phyloP scores from a whole-genome alignment of 2,797 vertebrate species.

The Sebastes goodei region DNA sequence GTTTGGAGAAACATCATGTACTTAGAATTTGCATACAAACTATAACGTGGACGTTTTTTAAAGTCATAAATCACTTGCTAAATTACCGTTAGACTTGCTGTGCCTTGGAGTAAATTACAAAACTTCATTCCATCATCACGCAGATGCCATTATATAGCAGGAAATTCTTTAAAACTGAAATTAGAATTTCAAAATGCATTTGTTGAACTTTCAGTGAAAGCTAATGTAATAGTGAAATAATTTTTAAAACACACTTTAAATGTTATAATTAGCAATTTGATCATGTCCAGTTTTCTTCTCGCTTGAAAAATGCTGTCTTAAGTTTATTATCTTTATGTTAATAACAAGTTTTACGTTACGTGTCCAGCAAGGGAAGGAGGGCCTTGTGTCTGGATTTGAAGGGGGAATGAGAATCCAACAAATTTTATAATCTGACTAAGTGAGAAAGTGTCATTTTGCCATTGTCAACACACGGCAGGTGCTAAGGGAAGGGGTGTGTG shows the following conservation, averaged over 20 bases:
- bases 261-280: not conserved
- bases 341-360: conserved; percentile 3
- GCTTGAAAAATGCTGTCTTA: not conserved
- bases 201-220: not conserved
- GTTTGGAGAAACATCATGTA: not conserved
- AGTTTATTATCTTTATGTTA: not conserved
- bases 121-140: not conserved
- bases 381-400: conserved; percentile 43
- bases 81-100: not conserved
- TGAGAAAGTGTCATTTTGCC: conserved; percentile 80
- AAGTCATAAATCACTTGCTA: conserved; percentile 14
- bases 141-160: not conserved
- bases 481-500: conserved; percentile 78
- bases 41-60: not conserved
- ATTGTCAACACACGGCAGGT: conserved; percentile 82
- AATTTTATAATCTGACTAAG: conserved; percentile 78
- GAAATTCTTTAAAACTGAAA: not conserved
- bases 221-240: not conserved
- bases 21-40: conserved; percentile 2
- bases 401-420: conserved; percentile 64
- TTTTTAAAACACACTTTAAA: not conserved
- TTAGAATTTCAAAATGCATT: not conserved
- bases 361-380: not conserved
- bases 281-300: not conserved
- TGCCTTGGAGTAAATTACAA: conserved; percentile 9